Evolutionary conservation across 1,140 invertebrate species (phyloP), one percentile per base, ranked within the genome.

Genomic region (Drosophila chauvacae): DNA sequence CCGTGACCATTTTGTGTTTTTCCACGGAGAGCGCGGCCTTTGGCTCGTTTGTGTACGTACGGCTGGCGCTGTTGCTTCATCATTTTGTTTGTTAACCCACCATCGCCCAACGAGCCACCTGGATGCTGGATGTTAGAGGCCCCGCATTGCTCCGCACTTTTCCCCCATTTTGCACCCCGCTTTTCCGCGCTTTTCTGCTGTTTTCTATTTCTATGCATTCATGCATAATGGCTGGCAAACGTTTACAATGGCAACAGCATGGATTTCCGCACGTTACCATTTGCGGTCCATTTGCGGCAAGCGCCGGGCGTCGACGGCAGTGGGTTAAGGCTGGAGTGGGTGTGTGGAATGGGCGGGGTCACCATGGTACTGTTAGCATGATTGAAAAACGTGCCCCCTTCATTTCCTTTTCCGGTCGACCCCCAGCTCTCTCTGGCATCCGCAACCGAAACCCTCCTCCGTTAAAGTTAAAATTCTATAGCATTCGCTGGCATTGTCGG

Each of bases 171-270:
- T 10, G 0, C 33, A 18, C 23, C 2, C 10, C 33, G 16, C 11
- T 45, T 28, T 37, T 20, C 41, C 50, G 51, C 48, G 18, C 39
- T 42, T 65, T 57, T 47, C 50, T 28, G 69, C 58, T 56, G 18
- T 41, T 68, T 70, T 62, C 75, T 83, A 83, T 80, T 88, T 88
- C 84, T 75, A 87, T 88, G 80, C 84, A 84, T 77, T 87, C 80
- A 88, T 88, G 85, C 84, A 88, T 84, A 87, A 87, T 87, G 84
- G 70, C 71, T 56, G 80, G 77, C 84, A 87, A 88, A 88, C 84
- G 85, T 88, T 87, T 87, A 86, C 84, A 87, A 88, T 84, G 56
- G 84, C 77, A 77, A 76, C 85, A 80, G 80, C 80, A 71, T 87
- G 77, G 80, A 87, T 87, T 87, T 87, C 84, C 84, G 84, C 72